A percentile compares a stretch with the other conserved stretches of the same genome.
Evolutionary conservation across 2,113 vertebrate genomes (phyloP).

Genomic region (Corythornis cristatus): DNA sequence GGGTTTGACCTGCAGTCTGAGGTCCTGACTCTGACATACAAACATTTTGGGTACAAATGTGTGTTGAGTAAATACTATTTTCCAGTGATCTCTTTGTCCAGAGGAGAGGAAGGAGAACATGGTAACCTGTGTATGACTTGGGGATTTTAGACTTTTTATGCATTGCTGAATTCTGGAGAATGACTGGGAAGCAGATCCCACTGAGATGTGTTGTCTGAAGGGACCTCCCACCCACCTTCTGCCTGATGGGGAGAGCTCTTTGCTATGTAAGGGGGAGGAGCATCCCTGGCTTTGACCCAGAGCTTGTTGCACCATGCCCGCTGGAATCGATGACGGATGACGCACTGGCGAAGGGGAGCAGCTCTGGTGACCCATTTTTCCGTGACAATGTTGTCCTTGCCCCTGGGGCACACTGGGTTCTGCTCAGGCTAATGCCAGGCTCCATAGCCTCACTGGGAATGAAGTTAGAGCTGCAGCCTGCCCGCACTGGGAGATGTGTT

Average conservation of each 20-base stretch:
- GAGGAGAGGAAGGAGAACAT: background rate
- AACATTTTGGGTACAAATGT: rapidly evolving
- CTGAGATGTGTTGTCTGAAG: background rate
- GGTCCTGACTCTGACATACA: rapidly evolving
- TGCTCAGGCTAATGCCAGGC: background rate
- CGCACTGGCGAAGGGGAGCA: background rate
- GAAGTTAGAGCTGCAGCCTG: background rate
- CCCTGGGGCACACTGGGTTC: background rate
- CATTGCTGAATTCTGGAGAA: background rate
- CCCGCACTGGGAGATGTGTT: background rate
- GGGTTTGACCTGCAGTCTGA: too few species aligned
- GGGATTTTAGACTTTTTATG: background rate
- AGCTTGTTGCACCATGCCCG: rapidly evolving
- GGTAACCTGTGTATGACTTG: background rate
- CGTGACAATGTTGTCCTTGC: background rate
- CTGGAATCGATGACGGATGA: background rate
- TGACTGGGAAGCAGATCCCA: background rate
- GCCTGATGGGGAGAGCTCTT: background rate
- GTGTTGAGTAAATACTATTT: background rate
- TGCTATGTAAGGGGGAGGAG: background rate
- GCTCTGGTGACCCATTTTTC: background rate
- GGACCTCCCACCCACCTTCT: background rate
- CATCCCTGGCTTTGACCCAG: rapidly evolving
- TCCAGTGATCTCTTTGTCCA: background rate
- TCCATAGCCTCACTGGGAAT: background rate